phyloP scores from a whole-genome alignment of 2,797 vertebrate species.

The Syndactyla subalaris region DNA sequence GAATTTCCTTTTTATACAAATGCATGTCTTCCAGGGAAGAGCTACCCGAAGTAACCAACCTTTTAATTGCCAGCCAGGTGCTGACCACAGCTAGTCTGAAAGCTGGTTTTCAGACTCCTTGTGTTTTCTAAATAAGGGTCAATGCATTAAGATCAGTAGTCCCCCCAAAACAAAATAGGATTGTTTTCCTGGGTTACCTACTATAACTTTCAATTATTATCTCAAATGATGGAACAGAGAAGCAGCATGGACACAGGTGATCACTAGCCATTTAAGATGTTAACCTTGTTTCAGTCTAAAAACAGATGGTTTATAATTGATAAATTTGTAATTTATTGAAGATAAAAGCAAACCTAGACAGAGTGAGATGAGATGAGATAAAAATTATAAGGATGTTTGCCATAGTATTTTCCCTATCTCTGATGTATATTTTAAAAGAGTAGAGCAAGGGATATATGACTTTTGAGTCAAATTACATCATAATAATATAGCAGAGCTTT shows the following conservation, averaged over 20 bases:
- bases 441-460: neutral
- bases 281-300: neutral
- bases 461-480: neutral
- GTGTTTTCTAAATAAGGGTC: neutral
- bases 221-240: neutral
- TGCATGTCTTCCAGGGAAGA: neutral
- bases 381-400: neutral
- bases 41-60: neutral
- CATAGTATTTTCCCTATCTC: neutral
- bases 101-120: neutral
- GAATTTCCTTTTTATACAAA: neutral
- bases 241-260: neutral
- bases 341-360: neutral
- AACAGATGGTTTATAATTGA: neutral
- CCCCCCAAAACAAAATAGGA: neutral
- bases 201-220: neutral
- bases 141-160: neutral
- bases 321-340: constrained; percentile 1
- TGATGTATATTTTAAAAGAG: neutral
- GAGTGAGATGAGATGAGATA: neutral
- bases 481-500: no score
- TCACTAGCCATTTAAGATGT: neutral
- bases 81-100: neutral
- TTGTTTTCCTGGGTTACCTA: neutral
- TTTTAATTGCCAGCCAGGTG: neutral